Evolutionary conservation across 2,888 invertebrate genomes (phyloP).

Genomic region (Metopia argyrocephala): DNA sequence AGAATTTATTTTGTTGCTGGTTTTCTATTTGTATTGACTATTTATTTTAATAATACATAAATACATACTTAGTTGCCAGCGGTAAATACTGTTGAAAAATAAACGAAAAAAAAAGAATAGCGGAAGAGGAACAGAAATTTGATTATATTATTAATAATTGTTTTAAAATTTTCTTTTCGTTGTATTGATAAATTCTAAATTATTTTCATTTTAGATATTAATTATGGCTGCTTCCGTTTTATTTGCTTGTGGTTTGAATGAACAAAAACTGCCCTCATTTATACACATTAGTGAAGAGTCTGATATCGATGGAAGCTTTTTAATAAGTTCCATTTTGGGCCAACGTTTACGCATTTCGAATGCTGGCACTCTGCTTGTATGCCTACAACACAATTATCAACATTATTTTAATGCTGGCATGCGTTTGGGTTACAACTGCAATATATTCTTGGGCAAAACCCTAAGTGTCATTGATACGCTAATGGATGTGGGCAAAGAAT

Average conservation of each 20-base stretch:
- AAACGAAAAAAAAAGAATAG: no score
- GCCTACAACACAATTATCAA: conserved; percentile 84
- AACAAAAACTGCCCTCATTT: conserved; percentile 80
- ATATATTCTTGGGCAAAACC: conserved; percentile 79
- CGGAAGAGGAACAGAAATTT: no score
- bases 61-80: background rate
- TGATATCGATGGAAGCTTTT: conserved; percentile 85
- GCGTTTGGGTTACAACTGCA: conserved; percentile 86
- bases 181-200: conserved; percentile 20
- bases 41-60: background rate
- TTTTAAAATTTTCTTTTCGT: no score
- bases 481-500: conserved; percentile 78
- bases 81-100: no score
- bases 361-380: conserved; percentile 82
- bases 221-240: conserved; percentile 83
- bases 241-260: conserved; percentile 82
- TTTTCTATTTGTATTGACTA: background rate
- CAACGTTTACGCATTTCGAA: conserved; percentile 82
- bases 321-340: conserved; percentile 83
- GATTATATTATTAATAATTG: background rate
- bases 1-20: conserved; percentile 2
- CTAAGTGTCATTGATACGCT: conserved; percentile 81
- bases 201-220: background rate
- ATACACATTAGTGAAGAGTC: conserved; percentile 85
- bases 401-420: conserved; percentile 88